Percentiles rank a stretch among this genome's conserved stretches.
These are phyloP conservation scores for Arothron firmamentum DNA, from an alignment of 2,113 vertebrate genomes.

Conservation along the genomic window DNA sequence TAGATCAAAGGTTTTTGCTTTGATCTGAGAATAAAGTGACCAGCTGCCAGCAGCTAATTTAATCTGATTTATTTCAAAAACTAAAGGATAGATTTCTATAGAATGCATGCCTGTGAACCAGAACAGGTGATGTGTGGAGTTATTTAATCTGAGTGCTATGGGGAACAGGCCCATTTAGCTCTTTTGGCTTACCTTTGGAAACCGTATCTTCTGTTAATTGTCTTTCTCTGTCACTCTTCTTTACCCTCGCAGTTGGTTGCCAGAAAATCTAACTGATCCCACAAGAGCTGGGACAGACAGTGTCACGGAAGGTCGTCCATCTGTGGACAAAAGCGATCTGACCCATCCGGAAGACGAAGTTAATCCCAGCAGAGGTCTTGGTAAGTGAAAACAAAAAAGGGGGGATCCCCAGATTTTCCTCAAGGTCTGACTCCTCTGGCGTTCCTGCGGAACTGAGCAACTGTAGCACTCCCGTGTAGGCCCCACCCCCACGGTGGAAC, in stretches of 20 bases:
- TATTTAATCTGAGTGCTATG: background rate
- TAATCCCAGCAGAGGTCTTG: background rate
- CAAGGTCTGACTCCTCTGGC: background rate
- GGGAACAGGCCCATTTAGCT: background rate
- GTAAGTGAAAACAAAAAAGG: constrained; percentile 1
- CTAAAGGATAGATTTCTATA: too few relatives aligned
- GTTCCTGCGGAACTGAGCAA: constrained; percentile 21
- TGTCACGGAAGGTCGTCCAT: constrained; percentile 8
- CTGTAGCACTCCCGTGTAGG: background rate
- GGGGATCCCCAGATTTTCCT: background rate
- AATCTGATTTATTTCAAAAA: too few relatives aligned
- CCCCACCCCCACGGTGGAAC: background rate
- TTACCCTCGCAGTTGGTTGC: constrained; percentile 3
- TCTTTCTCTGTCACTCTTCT: background rate
- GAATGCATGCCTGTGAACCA: too few relatives aligned
- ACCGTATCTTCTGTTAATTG: constrained; percentile 9
- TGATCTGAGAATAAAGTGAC: too few relatives aligned
- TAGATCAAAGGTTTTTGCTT: too few relatives aligned
- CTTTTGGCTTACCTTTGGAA: constrained; percentile 30
- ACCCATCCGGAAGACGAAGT: background rate
- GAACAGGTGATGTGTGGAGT: too few relatives aligned
- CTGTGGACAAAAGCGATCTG: background rate
- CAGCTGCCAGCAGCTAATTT: too few relatives aligned
- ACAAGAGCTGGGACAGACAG: background rate
- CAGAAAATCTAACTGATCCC: constrained; percentile 3